These are phyloP conservation scores for Cyanoramphus novaezelandiae DNA, from an alignment of 2,113 vertebrate species.

Conservation along the genomic window DNA sequence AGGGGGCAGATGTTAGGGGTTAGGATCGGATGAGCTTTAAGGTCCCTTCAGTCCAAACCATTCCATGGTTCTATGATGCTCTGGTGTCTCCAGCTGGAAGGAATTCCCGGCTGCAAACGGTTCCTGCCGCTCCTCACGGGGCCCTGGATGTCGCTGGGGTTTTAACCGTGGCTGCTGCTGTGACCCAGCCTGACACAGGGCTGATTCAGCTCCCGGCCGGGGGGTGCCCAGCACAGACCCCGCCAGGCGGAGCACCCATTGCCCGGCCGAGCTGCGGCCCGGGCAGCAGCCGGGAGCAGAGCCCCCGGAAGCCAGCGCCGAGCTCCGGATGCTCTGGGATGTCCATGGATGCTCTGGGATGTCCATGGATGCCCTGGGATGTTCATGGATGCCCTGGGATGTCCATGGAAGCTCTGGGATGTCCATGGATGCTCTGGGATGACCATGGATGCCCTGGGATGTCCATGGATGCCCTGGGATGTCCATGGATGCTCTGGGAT, in stretches of 20 bases:
- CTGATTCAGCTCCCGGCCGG: fast-evolving
- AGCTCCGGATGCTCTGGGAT: not conserved
- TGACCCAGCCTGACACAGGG: fast-evolving
- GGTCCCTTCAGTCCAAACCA: not conserved
- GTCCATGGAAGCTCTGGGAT: fast-evolving
- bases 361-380: fast-evolving
- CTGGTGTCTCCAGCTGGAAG: not conserved
- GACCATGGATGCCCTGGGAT: fast-evolving
- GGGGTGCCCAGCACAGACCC: not conserved
- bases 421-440: fast-evolving
- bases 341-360: too few relatives aligned
- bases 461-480: fast-evolving
- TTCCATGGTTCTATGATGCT: not conserved
- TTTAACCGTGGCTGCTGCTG: fast-evolving
- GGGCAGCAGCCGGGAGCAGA: not conserved
- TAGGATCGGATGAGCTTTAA: not conserved
- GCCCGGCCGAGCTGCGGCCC: not conserved
- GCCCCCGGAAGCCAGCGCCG: fast-evolving
- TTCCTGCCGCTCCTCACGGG: not conserved
- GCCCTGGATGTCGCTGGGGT: not conserved
- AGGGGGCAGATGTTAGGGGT: not conserved
- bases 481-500: fast-evolving
- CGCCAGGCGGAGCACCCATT: fast-evolving
- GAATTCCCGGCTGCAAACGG: fast-evolving
- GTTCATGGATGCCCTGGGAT: fast-evolving